Evolutionary conservation across 2,888 invertebrate genomes (phyloP).

Genomic region (Dichetophora obliterata): DNA sequence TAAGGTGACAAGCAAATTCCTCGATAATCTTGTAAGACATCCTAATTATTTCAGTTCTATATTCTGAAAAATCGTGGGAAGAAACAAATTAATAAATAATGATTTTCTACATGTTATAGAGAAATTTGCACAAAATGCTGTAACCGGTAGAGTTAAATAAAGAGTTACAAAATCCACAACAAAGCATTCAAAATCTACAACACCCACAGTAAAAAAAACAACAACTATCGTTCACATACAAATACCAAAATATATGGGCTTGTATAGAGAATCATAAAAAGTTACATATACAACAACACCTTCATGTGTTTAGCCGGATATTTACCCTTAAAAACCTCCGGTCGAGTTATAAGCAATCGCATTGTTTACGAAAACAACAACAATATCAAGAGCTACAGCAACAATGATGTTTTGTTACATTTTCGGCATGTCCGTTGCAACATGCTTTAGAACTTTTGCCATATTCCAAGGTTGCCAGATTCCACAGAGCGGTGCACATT

Average conservation of each 20-base stretch:
- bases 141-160: not conserved
- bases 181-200: not conserved
- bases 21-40: too few relatives aligned
- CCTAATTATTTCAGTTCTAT: too few relatives aligned
- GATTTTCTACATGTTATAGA: too few relatives aligned
- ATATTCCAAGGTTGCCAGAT: not conserved
- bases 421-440: constrained; percentile 11
- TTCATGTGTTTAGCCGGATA: constrained; percentile 24
- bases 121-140: not conserved
- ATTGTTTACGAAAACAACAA: constrained; percentile 2
- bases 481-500: not conserved
- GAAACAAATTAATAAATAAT: too few relatives aligned
- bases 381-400: not conserved
- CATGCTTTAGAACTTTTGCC: not conserved
- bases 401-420: not conserved
- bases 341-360: constrained; percentile 32
- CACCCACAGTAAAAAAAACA: not conserved
- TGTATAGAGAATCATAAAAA: not conserved
- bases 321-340: constrained; percentile 36
- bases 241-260: not conserved
- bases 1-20: too few relatives aligned
- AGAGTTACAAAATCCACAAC: not conserved
- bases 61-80: too few relatives aligned
- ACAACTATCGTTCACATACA: constrained; percentile 3
- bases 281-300: not conserved